Evolutionary conservation across 1,140 invertebrate genomes (phyloP).

Genomic region (Orius laevigatus): DNA sequence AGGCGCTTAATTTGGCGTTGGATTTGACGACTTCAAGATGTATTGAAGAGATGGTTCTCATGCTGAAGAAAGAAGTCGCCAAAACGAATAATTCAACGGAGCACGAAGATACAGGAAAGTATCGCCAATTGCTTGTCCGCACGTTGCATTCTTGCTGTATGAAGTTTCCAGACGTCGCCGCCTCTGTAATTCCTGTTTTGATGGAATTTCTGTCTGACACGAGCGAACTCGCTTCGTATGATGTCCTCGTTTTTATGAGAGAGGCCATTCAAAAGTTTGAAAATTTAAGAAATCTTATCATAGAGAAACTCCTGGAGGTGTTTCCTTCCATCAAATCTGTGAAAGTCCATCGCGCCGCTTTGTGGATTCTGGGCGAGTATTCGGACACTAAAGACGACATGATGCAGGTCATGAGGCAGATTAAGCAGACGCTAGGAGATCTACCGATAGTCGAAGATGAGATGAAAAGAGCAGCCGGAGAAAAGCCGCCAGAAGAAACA

Average conservation of each 20-base stretch:
- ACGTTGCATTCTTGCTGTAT: constrained; percentile 91
- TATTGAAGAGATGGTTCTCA: constrained; percentile 89
- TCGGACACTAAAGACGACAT: constrained; percentile 64
- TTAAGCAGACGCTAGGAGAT: constrained; percentile 65
- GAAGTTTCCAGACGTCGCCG: constrained; percentile 95
- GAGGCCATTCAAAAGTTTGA: constrained; percentile 90
- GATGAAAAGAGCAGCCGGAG: constrained; percentile 49
- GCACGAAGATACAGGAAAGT: constrained; percentile 90
- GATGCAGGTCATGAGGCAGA: constrained; percentile 54
- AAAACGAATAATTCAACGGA: constrained; percentile 76
- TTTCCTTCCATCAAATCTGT: constrained; percentile 70
- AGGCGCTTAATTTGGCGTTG: constrained; percentile 72
- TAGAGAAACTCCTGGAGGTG: constrained; percentile 64
- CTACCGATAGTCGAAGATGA: constrained; percentile 80
- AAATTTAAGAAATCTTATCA: constrained; percentile 57
- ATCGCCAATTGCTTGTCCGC: constrained; percentile 85
- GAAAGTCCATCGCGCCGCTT: constrained; percentile 76
- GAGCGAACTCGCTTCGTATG: constrained; percentile 82
- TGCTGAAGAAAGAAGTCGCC: constrained; percentile 88
- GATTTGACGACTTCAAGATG: constrained; percentile 86
- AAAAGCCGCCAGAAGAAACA: constrained; percentile 37
- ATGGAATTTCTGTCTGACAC: constrained; percentile 92
- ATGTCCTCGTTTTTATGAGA: constrained; percentile 87
- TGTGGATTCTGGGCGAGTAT: constrained; percentile 99
- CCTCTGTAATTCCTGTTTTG: constrained; percentile 82